Conservation (phyloP, 2,113 vertebrate species). For the Corythoichthys haematopterus region DNA sequence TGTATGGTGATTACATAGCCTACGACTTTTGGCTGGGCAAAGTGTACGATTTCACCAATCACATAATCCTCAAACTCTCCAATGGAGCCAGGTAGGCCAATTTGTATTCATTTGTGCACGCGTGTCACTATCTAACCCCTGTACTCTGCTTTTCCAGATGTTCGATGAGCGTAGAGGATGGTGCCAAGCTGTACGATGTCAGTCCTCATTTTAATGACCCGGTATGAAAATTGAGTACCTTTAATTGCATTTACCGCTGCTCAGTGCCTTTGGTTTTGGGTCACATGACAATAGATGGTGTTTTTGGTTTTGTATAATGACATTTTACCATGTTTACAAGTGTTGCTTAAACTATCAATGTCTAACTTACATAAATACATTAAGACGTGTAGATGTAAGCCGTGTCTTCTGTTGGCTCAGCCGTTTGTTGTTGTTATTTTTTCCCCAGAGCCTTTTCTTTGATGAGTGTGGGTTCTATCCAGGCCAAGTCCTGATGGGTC, state of each 20-base stretch:
- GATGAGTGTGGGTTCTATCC: slow-evolving; percentile 97
- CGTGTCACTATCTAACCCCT: not conserved
- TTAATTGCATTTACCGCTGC: not conserved
- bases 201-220: slow-evolving; percentile 96
- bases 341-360: too few species aligned
- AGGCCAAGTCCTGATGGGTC: slow-evolving; percentile 94
- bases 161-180: slow-evolving; percentile 97
- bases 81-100: slow-evolving; percentile 89
- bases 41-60: slow-evolving; percentile 95
- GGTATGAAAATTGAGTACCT: slow-evolving; percentile 64
- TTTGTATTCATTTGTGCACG: not conserved
- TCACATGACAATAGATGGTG: not conserved
- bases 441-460: slow-evolving; percentile 94
- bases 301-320: too few species aligned
- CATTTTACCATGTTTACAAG: too few species aligned
- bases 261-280: not conserved
- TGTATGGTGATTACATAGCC: slow-evolving; percentile 97
- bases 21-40: slow-evolving; percentile 98
- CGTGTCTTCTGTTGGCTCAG: not conserved
- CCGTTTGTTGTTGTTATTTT: slow-evolving; percentile 6
- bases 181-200: slow-evolving; percentile 94
- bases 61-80: slow-evolving; percentile 94
- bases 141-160: slow-evolving; percentile 72
- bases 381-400: not conserved
- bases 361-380: too few species aligned